Base-by-base conservation (phyloP, 2,888 invertebrate species). In the Geotrupes spiniger region DNA sequence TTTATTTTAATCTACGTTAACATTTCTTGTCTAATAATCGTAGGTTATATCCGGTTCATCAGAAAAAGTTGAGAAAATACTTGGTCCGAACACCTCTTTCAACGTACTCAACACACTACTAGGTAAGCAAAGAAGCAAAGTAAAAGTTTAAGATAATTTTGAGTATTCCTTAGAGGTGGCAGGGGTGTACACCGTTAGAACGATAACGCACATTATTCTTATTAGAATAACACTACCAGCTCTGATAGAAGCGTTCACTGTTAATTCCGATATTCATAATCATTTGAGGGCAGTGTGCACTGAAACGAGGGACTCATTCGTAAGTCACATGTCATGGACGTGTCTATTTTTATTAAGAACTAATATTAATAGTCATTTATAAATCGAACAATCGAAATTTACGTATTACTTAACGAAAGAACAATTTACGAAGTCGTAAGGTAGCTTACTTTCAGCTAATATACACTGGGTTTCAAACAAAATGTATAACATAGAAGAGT, bases 51-150 rank as follows among this genome's bases (percentile, higher is more conserved):
- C 58, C 1, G 54, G 52, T 16, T 51, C 55, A 1, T 52, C 58
- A 2, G 52, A 52, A 5, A 54, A 52, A 45, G 51, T 46, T 4
- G 56, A 57, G 9, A 59, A 46, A 21, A 46, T 57, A 15, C 25
- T 56, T 9, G 57, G 57, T 0, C 58, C 59, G 1, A 36, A 39
- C 21, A 40, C 42, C 9, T 41, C 50, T 37, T 55, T 59, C 25
- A 53, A 54, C 26, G 54, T 52, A 21, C 49, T 58, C 14, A 58
- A 59, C 15, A 57, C 56, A 36, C 16, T 59, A 10, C 36, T 59
- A 15, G 56, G 57, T 48, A 37, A 33, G 15, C 33, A 14, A 14
- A 2, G 33, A 5, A 14, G 12, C 9, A 29, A 33, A 21, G 6
- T 21, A 21, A 21, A 21, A 21, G 3, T 21, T 21, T 4, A 8